Conservation (phyloP, 2,797 vertebrate genomes). For the Lagorchestes hirsutus region DNA sequence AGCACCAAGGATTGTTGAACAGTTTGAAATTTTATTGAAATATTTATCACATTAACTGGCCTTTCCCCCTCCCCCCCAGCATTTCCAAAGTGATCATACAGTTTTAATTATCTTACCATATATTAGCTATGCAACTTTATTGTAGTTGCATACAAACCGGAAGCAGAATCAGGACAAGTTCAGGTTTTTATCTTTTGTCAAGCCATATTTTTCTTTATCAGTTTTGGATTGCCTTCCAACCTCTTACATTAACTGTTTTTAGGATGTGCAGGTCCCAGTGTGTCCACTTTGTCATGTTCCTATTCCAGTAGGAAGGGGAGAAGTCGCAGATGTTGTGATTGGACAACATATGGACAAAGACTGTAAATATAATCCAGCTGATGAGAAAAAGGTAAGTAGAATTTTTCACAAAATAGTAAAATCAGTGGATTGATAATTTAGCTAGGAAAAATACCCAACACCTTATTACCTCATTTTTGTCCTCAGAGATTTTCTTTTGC, state of each 20-base stretch:
- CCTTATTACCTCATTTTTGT: background rate
- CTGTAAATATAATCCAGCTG: conserved; percentile 90
- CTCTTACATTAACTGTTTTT: background rate
- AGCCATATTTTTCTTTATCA: background rate
- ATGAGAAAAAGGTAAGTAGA: conserved; percentile 89
- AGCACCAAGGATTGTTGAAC: background rate
- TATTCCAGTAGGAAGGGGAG: conserved; percentile 92
- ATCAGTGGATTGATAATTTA: background rate
- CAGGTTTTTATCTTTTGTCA: background rate
- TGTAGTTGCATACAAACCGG: background rate
- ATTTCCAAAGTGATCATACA: background rate
- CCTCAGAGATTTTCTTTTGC: background rate
- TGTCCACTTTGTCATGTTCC: conserved; percentile 93
- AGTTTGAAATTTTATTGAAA: background rate
- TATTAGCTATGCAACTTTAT: background rate
- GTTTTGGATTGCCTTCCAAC: background rate
- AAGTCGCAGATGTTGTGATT: conserved; percentile 93
- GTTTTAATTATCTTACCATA: background rate
- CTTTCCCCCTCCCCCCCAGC: background rate
- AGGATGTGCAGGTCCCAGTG: conserved; percentile 95
- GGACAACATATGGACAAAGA: conserved; percentile 94
- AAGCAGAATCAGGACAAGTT: background rate
- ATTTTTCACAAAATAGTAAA: background rate
- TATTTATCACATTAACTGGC: background rate
- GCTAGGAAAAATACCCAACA: background rate